Evolutionary conservation across 2,888 invertebrate genomes (phyloP), one percentile per base, ranked within the genome.

Genomic region (Drosophila pegasa): DNA sequence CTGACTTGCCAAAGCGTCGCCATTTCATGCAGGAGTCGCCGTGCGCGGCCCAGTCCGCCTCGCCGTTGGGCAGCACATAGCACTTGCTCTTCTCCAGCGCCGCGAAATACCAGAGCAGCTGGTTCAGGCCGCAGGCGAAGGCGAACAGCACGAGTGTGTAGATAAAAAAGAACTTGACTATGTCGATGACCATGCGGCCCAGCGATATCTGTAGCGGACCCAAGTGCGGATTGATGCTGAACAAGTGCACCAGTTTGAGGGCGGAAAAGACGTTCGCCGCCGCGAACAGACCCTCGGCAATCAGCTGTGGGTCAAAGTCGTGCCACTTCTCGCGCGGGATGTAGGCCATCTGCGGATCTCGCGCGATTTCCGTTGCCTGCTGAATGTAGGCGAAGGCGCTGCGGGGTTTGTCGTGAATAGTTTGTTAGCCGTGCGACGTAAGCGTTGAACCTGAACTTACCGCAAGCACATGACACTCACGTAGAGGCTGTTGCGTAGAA

Each of bases 261-360:
- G 98, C 97, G 91, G 97, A 97, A 91, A 97, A 98, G 69, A 99
- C 95, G 93, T 98, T 99, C 55, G 98, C 98, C 1, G 97, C 98
- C 10, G 98, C 98, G 92, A 98, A 98, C 54, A 98, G 93, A 33
- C 97, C 98, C 90, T 98, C 98, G 7, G 97, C 96, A 31, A 99
- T 96, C 8, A 99, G 93, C 90, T 98, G 98, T 0, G 98, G 98
- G 92, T 98, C 98, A 90, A 97, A 98, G 7, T 96, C 96, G 76
- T 97, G 94, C 98, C 98, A 99, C 56, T 96, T 93, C 83, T 97
- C 97, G 27, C 98, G 93, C 0, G 96, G 95, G 29, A 97, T 95
- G 85, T 94, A 96, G 22, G 96, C 96, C 27, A 95, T 95, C 29
- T 94, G 92, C 0, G 95, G 94, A 87, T 97, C 95, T 2, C 90